Conservation (phyloP, 2,797 vertebrate genomes). For the Acrossocheilus wenchowensis region DNA sequence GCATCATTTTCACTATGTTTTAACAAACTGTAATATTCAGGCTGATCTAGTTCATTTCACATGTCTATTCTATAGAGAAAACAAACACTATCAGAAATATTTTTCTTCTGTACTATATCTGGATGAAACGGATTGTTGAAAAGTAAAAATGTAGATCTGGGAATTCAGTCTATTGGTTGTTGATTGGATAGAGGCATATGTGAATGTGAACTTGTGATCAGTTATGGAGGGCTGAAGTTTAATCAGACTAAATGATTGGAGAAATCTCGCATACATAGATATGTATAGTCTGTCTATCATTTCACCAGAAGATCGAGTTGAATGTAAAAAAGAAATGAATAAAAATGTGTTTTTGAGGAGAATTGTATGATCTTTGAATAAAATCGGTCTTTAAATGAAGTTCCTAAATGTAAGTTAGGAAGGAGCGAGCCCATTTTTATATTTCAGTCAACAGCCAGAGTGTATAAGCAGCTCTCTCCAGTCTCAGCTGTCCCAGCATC, state of each 20-base stretch:
- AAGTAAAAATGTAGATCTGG: background rate
- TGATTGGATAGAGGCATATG: background rate
- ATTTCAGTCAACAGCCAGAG: too few relatives aligned
- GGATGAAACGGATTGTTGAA: background rate
- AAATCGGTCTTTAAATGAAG: too few relatives aligned
- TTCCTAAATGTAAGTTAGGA: too few relatives aligned
- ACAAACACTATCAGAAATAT: background rate
- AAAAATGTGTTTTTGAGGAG: too few relatives aligned
- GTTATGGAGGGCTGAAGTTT: background rate
- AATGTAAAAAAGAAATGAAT: background rate
- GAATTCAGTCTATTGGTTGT: background rate
- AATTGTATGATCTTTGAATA: too few relatives aligned
- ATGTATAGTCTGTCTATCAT: background rate
- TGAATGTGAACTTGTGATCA: background rate
- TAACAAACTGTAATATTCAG: background rate
- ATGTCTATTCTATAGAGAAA: background rate
- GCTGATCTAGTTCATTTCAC: background rate
- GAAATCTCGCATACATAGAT: too few relatives aligned
- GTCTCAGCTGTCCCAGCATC: too few relatives aligned
- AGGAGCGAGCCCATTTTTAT: too few relatives aligned
- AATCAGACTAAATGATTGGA: background rate
- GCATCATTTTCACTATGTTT: background rate
- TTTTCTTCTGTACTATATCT: background rate
- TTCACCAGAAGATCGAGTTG: background rate
- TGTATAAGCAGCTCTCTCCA: too few relatives aligned